Conservation (phyloP, 1,140 invertebrate genomes). For the Dendroctonus ponderosae region DNA sequence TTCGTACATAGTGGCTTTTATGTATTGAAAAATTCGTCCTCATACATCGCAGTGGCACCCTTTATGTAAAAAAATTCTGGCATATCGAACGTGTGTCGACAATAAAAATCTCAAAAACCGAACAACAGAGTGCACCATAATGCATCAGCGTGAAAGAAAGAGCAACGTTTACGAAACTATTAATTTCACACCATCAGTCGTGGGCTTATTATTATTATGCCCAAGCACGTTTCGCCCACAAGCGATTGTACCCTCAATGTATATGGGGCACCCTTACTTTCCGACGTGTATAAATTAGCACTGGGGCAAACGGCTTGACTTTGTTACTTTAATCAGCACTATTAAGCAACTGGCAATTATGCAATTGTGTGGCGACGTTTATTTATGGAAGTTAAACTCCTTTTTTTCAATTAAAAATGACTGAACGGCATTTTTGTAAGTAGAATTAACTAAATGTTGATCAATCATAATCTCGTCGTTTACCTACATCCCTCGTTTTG, state of each 20-base stretch:
- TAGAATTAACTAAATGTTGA: no score
- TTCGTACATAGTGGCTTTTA: background rate
- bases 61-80: constrained; percentile 20
- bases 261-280: constrained; percentile 22
- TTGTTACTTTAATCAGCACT: no score
- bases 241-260: constrained; percentile 29
- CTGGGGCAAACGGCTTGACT: background rate
- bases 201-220: constrained; percentile 43
- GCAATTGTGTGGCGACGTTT: no score
- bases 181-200: constrained; percentile 36
- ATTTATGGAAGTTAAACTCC: no score
- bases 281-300: constrained; percentile 16
- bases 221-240: constrained; percentile 43
- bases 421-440: no score
- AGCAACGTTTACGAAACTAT: constrained; percentile 33
- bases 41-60: background rate
- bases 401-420: no score
- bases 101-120: constrained; percentile 44
- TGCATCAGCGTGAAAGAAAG: constrained; percentile 43
- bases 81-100: constrained; percentile 51
- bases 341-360: no score
- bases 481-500: no score
- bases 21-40: background rate
- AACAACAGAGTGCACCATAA: constrained; percentile 35
- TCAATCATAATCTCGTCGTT: no score